phyloP scores from a whole-genome alignment of 2,888 invertebrate genomes.

The Melinaea marsaeus region DNA sequence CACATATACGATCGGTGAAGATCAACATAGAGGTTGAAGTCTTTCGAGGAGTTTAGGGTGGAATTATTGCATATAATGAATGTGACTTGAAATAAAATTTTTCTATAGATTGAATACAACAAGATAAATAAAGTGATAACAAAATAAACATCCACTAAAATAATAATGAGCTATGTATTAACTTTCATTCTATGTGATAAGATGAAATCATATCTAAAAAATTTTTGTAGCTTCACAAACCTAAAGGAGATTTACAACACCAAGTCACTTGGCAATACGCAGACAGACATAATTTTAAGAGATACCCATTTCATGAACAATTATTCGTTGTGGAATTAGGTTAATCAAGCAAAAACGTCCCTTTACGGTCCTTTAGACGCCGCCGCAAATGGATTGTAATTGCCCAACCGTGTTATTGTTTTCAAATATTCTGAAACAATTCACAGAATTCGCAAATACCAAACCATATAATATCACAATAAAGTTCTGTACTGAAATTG shows the following conservation, averaged over 20 bases:
- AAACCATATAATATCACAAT: not conserved
- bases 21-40: conserved; percentile 39
- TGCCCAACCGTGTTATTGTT: conserved; percentile 64
- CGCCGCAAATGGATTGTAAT: conserved; percentile 54
- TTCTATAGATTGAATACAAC: too few species aligned
- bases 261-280: conserved; percentile 9
- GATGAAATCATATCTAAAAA: too few species aligned
- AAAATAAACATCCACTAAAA: conserved; percentile 10
- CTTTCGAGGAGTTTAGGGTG: conserved; percentile 39
- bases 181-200: too few species aligned
- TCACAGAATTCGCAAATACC: conserved; percentile 5
- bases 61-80: conserved; percentile 36
- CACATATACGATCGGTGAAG: conserved; percentile 31
- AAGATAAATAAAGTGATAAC: too few species aligned
- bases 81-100: conserved; percentile 18
- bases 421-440: conserved; percentile 42
- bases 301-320: conserved; percentile 44
- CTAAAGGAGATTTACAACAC: not conserved
- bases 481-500: conserved; percentile 13
- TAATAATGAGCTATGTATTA: conserved; percentile 20
- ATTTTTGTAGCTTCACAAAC: too few species aligned
- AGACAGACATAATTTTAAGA: conserved; percentile 17
- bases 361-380: conserved; percentile 53
- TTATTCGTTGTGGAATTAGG: conserved; percentile 55
- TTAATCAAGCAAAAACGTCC: conserved; percentile 63